Base-by-base conservation (phyloP, 2,113 vertebrate genomes). In the Tragulus kanchil region DNA sequence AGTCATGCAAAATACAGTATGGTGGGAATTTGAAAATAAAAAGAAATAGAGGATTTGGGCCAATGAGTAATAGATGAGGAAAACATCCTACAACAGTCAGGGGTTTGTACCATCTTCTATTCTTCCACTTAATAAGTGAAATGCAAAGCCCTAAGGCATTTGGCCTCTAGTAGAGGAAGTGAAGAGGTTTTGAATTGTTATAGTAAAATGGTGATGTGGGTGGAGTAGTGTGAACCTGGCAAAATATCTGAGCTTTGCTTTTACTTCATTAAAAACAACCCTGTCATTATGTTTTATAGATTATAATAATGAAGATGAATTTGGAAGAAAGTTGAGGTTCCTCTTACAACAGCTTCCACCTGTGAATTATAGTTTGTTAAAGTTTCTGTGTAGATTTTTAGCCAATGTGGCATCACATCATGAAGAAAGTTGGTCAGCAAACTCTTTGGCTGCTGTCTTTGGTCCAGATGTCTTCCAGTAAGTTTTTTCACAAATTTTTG, bases 391-490 rank as follows among this genome's bases (percentile, higher is more conserved):
- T 98, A 99, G 99, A 97, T 99, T 99, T 99, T 98, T 99, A 99
- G 98, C 99, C 97, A 99, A 99, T 1, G 99, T 99, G 98, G 99
- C 99, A 71, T 99, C 99, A 1, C 99, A 99, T 98, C 99, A 99
- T 98, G 99, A 99, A 98, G 99, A 99, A 97, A 99, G 99, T 98
- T 99, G 99, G 99, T 99, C 99, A 97, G 98, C 99, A 28, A 99
- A 99, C 97, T 98, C 99, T 93, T 99, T 99, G 98, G 99, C 99
- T 96, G 99, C 99, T 69, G 99, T 99, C 98, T 99, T 99, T 94
- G 99, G 99, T 96, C 99, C 99, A 3, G 99, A 99, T 99, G 99
- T 99, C 98, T 99, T 99, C 97, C 99, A 99, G 99, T 99, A 99
- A 99, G 99, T 98, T 91, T 93, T 96, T 97, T 31, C 52, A 88